Conservation (phyloP, 2,113 vertebrate genomes). For the Ochotona princeps region DNA sequence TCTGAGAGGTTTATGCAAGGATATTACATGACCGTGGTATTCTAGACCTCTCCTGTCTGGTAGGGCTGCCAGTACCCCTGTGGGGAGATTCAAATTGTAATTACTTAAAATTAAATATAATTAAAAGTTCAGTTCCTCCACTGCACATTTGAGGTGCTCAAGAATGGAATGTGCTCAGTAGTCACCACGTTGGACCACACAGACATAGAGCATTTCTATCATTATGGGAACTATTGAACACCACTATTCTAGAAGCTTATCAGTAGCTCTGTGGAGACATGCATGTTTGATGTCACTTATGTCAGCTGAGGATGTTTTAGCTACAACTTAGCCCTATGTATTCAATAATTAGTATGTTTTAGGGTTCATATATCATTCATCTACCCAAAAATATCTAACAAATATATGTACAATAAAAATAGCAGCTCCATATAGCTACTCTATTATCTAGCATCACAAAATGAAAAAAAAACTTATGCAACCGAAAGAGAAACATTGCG, state of each 20-base stretch:
- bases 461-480: not conserved
- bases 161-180: not conserved
- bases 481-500: slow-evolving; percentile 25
- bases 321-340: not conserved
- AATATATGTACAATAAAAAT: not conserved
- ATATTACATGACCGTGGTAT: not conserved
- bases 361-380: not conserved
- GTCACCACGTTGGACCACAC: not conserved
- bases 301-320: not conserved
- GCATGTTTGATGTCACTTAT: not conserved
- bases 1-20: not conserved
- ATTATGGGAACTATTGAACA: not conserved
- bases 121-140: not conserved
- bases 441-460: not conserved
- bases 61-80: not conserved
- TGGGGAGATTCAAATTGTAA: slow-evolving; percentile 1
- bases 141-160: not conserved
- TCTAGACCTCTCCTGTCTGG: not conserved
- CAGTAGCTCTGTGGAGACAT: not conserved
- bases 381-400: slow-evolving; percentile 6
- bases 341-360: not conserved
- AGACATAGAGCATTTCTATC: not conserved
- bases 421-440: not conserved
- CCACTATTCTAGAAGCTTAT: not conserved
- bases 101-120: not conserved